phyloP scores from a whole-genome alignment of 2,113 vertebrate genomes.

The Mastomys natalensis region DNA sequence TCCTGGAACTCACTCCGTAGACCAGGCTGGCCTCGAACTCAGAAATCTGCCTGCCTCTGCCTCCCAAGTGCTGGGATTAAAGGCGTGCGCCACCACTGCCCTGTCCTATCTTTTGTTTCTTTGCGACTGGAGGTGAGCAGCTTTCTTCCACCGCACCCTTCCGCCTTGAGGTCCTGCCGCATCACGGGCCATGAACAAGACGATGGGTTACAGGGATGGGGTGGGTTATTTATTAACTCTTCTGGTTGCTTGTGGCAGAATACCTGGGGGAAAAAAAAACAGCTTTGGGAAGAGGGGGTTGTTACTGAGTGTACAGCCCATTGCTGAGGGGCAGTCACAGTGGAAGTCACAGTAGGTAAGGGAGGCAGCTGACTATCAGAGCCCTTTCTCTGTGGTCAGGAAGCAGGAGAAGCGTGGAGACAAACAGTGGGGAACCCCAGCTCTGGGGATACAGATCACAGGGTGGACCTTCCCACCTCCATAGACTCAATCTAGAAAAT shows the following conservation, averaged over 20 bases:
- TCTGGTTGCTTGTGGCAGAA: neutral
- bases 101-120: neutral
- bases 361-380: neutral
- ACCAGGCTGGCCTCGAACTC: too few species aligned
- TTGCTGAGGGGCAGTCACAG: neutral
- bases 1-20: too few species aligned
- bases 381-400: neutral
- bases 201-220: neutral
- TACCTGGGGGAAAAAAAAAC: neutral
- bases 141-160: neutral
- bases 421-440: neutral
- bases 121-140: neutral
- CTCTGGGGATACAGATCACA: neutral
- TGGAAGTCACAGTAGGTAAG: neutral
- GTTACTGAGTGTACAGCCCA: neutral
- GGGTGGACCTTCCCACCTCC: neutral
- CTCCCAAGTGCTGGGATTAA: too few species aligned
- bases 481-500: neutral
- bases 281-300: neutral
- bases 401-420: neutral
- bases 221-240: neutral
- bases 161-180: neutral
- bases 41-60: too few species aligned
- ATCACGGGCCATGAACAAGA: neutral
- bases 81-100: too few species aligned